phyloP scores from a whole-genome alignment of 2,113 vertebrate genomes.

The Chascanopsetta lugubris region DNA sequence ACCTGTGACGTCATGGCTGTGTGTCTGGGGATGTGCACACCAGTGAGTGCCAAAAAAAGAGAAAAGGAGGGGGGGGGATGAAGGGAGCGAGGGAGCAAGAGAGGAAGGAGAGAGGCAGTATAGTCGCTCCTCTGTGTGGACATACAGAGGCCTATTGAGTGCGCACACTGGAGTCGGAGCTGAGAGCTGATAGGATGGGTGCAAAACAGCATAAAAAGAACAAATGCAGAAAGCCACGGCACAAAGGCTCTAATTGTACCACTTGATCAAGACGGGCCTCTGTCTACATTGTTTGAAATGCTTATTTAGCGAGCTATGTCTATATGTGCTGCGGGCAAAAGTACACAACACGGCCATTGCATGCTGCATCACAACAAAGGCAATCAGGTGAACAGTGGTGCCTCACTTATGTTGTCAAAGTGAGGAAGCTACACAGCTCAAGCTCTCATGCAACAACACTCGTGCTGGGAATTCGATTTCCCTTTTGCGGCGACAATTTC shows the following conservation, averaged over 20 bases:
- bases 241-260: slow-evolving; percentile 73
- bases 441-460: not conserved
- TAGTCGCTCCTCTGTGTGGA: slow-evolving; percentile 67
- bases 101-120: slow-evolving; percentile 40
- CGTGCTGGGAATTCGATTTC: fast-evolving
- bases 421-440: not conserved
- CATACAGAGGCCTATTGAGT: slow-evolving; percentile 79
- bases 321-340: slow-evolving; percentile 3
- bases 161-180: slow-evolving; percentile 61
- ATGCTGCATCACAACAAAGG: not conserved
- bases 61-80: not conserved
- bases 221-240: slow-evolving; percentile 53
- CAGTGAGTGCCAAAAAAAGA: slow-evolving; percentile 32
- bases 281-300: slow-evolving; percentile 49
- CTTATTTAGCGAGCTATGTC: slow-evolving; percentile 21
- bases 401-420: slow-evolving; percentile 1
- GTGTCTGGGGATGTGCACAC: slow-evolving; percentile 67
- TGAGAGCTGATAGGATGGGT: slow-evolving; percentile 73
- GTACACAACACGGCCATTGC: not conserved
- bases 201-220: slow-evolving; percentile 64
- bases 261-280: slow-evolving; percentile 53
- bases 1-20: slow-evolving; percentile 65
- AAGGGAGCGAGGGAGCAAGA: not conserved
- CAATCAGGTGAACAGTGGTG: not conserved
- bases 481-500: not conserved